Conservation (phyloP, 2,888 invertebrate genomes). For the Corbicula japonica region DNA sequence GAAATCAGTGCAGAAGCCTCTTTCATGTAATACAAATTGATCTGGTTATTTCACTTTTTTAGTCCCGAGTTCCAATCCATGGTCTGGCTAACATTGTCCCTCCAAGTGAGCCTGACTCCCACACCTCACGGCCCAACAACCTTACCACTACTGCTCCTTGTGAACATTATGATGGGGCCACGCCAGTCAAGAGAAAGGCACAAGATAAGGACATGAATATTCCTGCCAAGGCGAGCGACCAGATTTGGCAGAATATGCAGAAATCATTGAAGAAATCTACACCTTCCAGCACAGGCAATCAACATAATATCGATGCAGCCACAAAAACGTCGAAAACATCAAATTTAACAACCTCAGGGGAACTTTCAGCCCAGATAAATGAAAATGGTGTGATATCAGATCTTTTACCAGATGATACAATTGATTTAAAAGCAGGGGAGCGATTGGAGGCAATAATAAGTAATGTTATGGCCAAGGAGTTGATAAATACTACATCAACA, state of each 20-base stretch:
- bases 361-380: slow-evolving; percentile 57
- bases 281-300: slow-evolving; percentile 61
- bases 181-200: slow-evolving; percentile 61
- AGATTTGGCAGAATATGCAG: slow-evolving; percentile 78
- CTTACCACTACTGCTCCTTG: slow-evolving; percentile 54
- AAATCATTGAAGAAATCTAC: slow-evolving; percentile 76
- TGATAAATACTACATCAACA: slow-evolving; percentile 80
- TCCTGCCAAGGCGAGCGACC: slow-evolving; percentile 69
- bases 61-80: slow-evolving; percentile 84
- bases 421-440: slow-evolving; percentile 84
- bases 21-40: too few relatives aligned
- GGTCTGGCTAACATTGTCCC: slow-evolving; percentile 85
- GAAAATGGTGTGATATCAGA: slow-evolving; percentile 69
- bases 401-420: slow-evolving; percentile 72
- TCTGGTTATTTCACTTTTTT: slow-evolving; percentile 35
- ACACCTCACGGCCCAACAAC: slow-evolving; percentile 64
- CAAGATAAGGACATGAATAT: slow-evolving; percentile 71
- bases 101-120: slow-evolving; percentile 84
- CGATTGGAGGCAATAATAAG: slow-evolving; percentile 86
- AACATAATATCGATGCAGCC: slow-evolving; percentile 57
- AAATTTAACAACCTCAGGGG: slow-evolving; percentile 59
- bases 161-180: slow-evolving; percentile 53
- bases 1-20: too few relatives aligned
- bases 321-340: slow-evolving; percentile 57
- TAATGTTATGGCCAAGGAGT: slow-evolving; percentile 86